These are phyloP conservation scores for Nebria brevicollis DNA, from an alignment of 2,888 invertebrate species.

Conservation along the genomic window DNA sequence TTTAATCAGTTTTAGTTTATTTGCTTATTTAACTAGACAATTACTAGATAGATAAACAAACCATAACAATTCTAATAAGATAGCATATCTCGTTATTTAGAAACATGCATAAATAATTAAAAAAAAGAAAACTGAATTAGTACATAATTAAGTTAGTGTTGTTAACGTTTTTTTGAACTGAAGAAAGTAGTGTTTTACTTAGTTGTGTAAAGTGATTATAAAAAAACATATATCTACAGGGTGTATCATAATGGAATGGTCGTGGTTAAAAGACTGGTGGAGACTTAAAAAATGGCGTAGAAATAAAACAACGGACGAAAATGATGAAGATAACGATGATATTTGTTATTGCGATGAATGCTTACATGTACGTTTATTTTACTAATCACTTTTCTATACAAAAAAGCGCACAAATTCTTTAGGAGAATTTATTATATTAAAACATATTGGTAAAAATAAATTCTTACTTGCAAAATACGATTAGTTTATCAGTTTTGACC, in stretches of 20 bases:
- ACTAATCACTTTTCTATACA: slow-evolving; percentile 7
- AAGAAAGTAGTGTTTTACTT: slow-evolving; percentile 51
- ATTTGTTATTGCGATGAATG: slow-evolving; percentile 84
- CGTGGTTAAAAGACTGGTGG: slow-evolving; percentile 86
- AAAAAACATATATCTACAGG: slow-evolving; percentile 38
- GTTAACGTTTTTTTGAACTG: slow-evolving; percentile 50
- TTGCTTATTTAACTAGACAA: slow-evolving; percentile 29
- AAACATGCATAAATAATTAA: slow-evolving; percentile 29
- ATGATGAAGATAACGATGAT: slow-evolving; percentile 66
- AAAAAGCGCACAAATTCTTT: background rate
- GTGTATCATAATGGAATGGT: slow-evolving; percentile 74
- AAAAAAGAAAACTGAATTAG: background rate
- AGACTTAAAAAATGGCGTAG: slow-evolving; percentile 76
- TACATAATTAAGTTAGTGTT: background rate
- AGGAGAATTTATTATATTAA: background rate
- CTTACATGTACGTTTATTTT: slow-evolving; percentile 59
- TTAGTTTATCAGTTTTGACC: slow-evolving; percentile 23
- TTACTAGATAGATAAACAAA: slow-evolving; percentile 37
- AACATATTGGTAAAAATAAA: slow-evolving; percentile 4
- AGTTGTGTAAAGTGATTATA: slow-evolving; percentile 5
- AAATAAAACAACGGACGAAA: slow-evolving; percentile 63
- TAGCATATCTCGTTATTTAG: slow-evolving; percentile 29
- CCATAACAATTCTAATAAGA: slow-evolving; percentile 28
- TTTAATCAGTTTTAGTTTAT: slow-evolving; percentile 27
- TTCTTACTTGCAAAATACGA: background rate